phyloP scores from a whole-genome alignment of 2,797 vertebrate genomes.

The Alcedo atthis region DNA sequence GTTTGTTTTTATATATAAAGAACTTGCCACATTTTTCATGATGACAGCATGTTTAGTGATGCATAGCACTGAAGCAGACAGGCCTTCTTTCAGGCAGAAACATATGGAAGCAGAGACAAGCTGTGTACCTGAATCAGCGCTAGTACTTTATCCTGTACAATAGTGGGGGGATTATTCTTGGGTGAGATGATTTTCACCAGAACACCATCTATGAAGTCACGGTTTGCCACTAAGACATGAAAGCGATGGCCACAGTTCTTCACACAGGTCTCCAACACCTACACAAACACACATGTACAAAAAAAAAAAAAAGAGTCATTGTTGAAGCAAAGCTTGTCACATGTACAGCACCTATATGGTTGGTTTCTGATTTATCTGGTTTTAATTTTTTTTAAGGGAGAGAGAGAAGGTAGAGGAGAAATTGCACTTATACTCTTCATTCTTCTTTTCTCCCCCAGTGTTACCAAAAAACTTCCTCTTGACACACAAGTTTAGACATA shows the following conservation, averaged over 20 bases:
- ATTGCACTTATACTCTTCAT: not conserved
- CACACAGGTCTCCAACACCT: slow-evolving; percentile 98
- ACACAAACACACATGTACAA: not conserved
- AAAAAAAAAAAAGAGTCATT: not conserved
- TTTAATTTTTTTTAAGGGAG: not conserved
- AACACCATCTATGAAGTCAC: slow-evolving; percentile 95
- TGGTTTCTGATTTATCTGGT: not conserved
- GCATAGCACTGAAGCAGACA: not conserved
- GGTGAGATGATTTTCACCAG: slow-evolving; percentile 97
- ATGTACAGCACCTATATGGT: not conserved
- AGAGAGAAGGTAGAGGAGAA: not conserved
- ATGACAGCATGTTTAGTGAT: slow-evolving; percentile 22
- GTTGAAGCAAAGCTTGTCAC: not conserved
- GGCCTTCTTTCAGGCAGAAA: slow-evolving; percentile 27
- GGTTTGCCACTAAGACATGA: slow-evolving; percentile 91
- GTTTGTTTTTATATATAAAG: slow-evolving; percentile 27
- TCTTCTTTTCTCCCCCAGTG: not conserved
- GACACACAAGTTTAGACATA: not conserved
- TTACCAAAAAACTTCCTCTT: not conserved
- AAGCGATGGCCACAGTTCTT: slow-evolving; percentile 99
- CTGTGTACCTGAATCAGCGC: slow-evolving; percentile 92
- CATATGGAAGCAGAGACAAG: slow-evolving; percentile 32
- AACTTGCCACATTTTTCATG: not conserved
- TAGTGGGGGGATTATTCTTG: slow-evolving; percentile 96
- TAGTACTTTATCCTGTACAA: slow-evolving; percentile 98